Evolutionary conservation across 2,113 vertebrate species (phyloP), one percentile per base, ranked within the genome.

Genomic region (Gymnorhina tibicen): DNA sequence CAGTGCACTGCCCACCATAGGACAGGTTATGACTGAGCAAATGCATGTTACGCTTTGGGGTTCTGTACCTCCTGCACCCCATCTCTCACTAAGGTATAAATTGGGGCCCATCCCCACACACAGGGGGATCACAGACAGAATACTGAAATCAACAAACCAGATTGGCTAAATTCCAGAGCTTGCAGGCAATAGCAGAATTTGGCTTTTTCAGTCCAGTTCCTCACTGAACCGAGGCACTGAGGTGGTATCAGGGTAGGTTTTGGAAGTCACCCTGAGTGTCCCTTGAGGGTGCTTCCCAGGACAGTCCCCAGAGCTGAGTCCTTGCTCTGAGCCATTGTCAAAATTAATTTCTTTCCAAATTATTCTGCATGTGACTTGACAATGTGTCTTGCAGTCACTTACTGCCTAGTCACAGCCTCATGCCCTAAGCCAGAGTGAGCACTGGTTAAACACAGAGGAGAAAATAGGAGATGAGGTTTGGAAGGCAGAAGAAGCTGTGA

Each of bases 41-140:
- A 80, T 11, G 23, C 26, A 1, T 6, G 28, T 17, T 47, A 46
- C 22, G 7, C 62, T 62, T 26, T 28, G n/a, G 56, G 50, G 24
- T 47, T 76, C 75, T 74, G 50, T 44, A 14, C 42, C 39, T 82
- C 60, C 77, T 75, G 55, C 68, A 77, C 77, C 49, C 13, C 1
- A 0, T 60, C 28, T 47, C 66, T 91, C 0, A 1, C 44, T 33
- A 11, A 41, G 1, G 0, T 13, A 44, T 9, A 27, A 70, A 52
- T 7, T 2, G 0, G 37, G 26, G 56, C 13, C 20, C 15, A 18
- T 41, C 6, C 11, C 9, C 16, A 3, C 2, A 2, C 37, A 18
- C 18, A 7, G 16, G 59, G 21, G 12, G 1, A 10, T 85, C 1
- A 1, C 32, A 35, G 23, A 18, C 35, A 85, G 37, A 75, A 47